A percentile compares a stretch with the other conserved stretches of the same genome.
phyloP scores from a whole-genome alignment of 2,888 invertebrate genomes.

The Nemapogon koenigi region DNA sequence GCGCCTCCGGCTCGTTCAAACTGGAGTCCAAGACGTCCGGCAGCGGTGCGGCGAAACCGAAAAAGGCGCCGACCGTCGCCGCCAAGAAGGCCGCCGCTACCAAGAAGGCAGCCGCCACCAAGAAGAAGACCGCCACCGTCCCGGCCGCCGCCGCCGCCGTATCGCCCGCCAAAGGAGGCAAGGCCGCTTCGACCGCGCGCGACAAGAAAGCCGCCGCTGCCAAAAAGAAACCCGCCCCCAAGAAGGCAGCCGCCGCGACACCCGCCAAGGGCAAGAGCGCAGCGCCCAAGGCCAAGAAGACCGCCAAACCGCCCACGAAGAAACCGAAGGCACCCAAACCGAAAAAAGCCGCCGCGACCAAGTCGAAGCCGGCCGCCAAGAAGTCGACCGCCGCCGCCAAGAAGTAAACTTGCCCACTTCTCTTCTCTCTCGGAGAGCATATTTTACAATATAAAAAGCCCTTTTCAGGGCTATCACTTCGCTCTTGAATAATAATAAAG shows the following conservation, averaged over 20 bases:
- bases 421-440: no score
- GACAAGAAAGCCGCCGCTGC: slow-evolving; percentile 21
- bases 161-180: slow-evolving; percentile 21
- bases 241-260: slow-evolving; percentile 17
- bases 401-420: no score
- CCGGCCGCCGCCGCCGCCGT: slow-evolving; percentile 22
- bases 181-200: slow-evolving; percentile 15
- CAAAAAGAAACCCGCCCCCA: slow-evolving; percentile 15
- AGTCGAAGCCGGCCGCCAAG: slow-evolving; percentile 30
- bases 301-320: slow-evolving; percentile 28
- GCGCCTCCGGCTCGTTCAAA: slow-evolving; percentile 53
- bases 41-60: background rate
- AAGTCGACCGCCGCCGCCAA: slow-evolving; percentile 20
- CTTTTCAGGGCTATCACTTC: no score
- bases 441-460: no score
- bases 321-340: no score
- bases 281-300: slow-evolving; percentile 32
- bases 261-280: slow-evolving; percentile 21
- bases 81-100: slow-evolving; percentile 17
- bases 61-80: slow-evolving; percentile 13
- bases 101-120: slow-evolving; percentile 13
- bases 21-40: slow-evolving; percentile 28
- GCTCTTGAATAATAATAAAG: no score
- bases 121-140: no score
- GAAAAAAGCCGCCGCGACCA: slow-evolving; percentile 38